Base-by-base conservation (phyloP, 1,140 invertebrate genomes). In the Drosophila bipectinata region DNA sequence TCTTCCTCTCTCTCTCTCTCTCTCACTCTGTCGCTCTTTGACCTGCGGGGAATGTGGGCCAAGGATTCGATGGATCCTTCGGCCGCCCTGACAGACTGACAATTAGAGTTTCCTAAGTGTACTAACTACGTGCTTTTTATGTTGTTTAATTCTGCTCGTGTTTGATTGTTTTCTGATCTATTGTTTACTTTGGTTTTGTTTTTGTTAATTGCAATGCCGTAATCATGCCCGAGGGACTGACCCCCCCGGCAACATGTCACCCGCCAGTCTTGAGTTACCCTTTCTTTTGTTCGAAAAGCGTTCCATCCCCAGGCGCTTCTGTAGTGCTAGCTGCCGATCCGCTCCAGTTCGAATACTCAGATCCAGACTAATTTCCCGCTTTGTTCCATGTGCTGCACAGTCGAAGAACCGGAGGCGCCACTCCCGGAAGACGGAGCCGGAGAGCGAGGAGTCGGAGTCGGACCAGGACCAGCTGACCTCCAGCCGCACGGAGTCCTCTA, bases 381-480 rank as follows among this genome's bases (percentile, higher is more conserved):
- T 53, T 76, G 57, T 74, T 81, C 68, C 76, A 79, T 67, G 76
- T 59, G 39, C 41, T 44, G 41, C 41, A 18, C 83, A 87, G 83
- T 92, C 93, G 62, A 93, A 93, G 91, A 92, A 92, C 62, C 92
- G 93, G 51, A 92, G 93, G 78, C 94, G 94, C 84, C 94, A 92
- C 92, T 92, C 93, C 79, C 83, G 94, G 81, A 93, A 94, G 91
- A 93, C 93, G 2, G 95, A 95, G 83, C 93, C 94, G 57, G 95
- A 95, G 90, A 95, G 94, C 80, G 95, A 96, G 91, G 95, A 96
- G 76, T 95, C 95, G 79, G 95, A 96, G 88, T 96, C 95, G 76
- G 95, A 96, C 92, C 94, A 93, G 62, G 95, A 96, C 79, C 95
- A 95, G 79, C 87, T 95, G 72, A 96, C 95, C 52, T 95, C 95